Percentiles rank a stretch among this genome's conserved stretches.
Evolutionary conservation across 2,797 vertebrate genomes (phyloP).

Genomic region (Acipenser ruthenus): DNA sequence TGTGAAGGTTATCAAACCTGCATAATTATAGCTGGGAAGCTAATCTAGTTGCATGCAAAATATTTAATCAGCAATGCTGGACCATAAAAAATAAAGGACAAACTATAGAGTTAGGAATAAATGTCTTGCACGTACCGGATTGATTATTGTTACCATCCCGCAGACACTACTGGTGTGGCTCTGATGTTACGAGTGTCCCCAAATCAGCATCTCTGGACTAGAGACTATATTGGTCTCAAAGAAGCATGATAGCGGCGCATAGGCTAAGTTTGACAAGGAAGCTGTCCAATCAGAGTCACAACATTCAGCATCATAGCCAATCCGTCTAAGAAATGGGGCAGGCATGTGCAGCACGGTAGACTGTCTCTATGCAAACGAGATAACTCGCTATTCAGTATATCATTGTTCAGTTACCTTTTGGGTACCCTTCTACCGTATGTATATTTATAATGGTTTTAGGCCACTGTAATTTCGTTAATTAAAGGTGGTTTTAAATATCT

Average conservation of each 20-base stretch:
- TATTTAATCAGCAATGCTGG: not conserved
- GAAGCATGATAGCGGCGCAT: slow-evolving; percentile 32
- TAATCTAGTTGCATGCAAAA: not conserved
- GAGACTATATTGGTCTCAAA: slow-evolving; percentile 24
- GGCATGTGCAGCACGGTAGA: slow-evolving; percentile 52
- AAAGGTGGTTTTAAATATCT: too few relatives aligned
- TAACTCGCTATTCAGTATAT: too few relatives aligned
- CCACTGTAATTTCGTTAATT: too few relatives aligned
- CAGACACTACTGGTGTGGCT: slow-evolving; percentile 32
- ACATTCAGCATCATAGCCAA: slow-evolving; percentile 40
- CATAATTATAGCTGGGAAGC: too few relatives aligned
- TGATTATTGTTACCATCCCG: slow-evolving; percentile 39
- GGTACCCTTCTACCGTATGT: too few relatives aligned
- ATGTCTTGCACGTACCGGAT: slow-evolving; percentile 39
- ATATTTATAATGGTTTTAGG: too few relatives aligned
- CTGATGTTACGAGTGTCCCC: slow-evolving; percentile 37
- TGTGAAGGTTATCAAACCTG: slow-evolving; percentile 18
- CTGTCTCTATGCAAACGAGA: slow-evolving; percentile 44
- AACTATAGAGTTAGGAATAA: slow-evolving; percentile 6
- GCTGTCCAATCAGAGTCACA: slow-evolving; percentile 43
- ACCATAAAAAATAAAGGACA: not conserved
- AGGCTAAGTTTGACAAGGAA: slow-evolving; percentile 24
- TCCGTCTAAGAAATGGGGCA: slow-evolving; percentile 29
- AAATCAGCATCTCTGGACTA: slow-evolving; percentile 45
- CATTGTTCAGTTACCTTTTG: too few relatives aligned